Percentiles rank a stretch among this genome's conserved stretches.
phyloP scores from a whole-genome alignment of 2,113 vertebrate genomes.

The Acrocephalus kingi region DNA sequence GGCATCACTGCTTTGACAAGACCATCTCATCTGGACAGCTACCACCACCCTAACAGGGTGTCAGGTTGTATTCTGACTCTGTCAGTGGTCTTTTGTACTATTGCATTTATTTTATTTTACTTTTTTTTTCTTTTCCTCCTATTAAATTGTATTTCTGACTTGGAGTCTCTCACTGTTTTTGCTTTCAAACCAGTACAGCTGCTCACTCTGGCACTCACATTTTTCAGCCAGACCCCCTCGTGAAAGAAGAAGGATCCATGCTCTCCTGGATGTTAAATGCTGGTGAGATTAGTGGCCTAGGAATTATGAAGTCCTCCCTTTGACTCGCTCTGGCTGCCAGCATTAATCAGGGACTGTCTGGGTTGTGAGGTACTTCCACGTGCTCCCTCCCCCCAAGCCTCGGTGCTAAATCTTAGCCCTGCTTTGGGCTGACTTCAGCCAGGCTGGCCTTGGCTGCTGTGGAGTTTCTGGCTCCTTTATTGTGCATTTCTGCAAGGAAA shows the following conservation, averaged over 20 bases:
- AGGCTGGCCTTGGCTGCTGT: not conserved
- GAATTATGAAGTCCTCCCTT: conserved; percentile 33
- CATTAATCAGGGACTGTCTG: conserved; percentile 28
- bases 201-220: not conserved
- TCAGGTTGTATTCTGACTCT: too few species aligned
- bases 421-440: not conserved
- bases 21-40: too few species aligned
- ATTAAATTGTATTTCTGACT: too few species aligned
- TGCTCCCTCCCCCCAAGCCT: not conserved
- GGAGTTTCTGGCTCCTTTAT: not conserved
- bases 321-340: not conserved
- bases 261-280: not conserved
- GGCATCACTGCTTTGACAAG: too few species aligned
- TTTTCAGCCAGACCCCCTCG: not conserved
- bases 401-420: not conserved
- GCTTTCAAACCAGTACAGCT: not conserved
- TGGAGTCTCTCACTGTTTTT: too few species aligned
- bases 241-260: not conserved
- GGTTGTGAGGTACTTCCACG: not conserved
- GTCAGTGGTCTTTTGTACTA: too few species aligned
- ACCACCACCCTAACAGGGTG: too few species aligned
- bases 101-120: too few species aligned
- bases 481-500: not conserved
- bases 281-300: not conserved
- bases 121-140: too few species aligned